Conservation (phyloP, 2,113 vertebrate species). For the Lepisosteus osseus region DNA sequence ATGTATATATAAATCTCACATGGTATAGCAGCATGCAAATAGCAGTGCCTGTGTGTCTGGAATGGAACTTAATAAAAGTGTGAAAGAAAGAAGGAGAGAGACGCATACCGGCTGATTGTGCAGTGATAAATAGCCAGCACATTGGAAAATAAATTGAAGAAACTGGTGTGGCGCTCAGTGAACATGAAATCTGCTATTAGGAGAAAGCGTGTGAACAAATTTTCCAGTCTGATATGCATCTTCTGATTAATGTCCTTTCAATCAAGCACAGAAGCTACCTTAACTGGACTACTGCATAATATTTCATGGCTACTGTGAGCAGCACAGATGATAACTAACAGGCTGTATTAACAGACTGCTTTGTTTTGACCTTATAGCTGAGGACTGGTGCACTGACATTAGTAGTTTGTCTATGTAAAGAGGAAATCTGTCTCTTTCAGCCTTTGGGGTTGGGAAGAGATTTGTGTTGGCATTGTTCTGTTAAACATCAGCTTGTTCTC, state of each 20-base stretch:
- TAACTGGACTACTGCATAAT: constrained; percentile 70
- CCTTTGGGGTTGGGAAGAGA: not conserved
- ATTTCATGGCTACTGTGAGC: constrained; percentile 73
- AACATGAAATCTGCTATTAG: constrained; percentile 90
- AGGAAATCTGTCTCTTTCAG: not conserved
- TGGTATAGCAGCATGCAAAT: not conserved
- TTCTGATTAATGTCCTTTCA: constrained; percentile 91
- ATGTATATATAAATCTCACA: not conserved
- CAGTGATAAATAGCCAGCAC: constrained; percentile 84
- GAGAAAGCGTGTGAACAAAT: constrained; percentile 86
- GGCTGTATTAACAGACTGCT: constrained; percentile 62
- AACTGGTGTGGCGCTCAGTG: constrained; percentile 79
- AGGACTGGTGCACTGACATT: not conserved
- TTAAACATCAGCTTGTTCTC: too few species aligned
- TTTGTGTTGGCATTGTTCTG: too few species aligned
- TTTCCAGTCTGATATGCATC: constrained; percentile 86
- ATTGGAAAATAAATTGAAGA: constrained; percentile 84
- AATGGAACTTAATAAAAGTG: constrained; percentile 46
- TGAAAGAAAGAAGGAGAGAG: constrained; percentile 29
- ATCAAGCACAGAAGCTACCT: constrained; percentile 80
- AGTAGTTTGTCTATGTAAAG: not conserved
- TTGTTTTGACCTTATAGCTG: constrained; percentile 45
- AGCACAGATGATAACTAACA: constrained; percentile 56
- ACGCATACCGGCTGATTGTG: constrained; percentile 58
- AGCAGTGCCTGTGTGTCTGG: constrained; percentile 3